Conservation (phyloP, 2,797 vertebrate species). For the Schizopygopsis malacanthus region DNA sequence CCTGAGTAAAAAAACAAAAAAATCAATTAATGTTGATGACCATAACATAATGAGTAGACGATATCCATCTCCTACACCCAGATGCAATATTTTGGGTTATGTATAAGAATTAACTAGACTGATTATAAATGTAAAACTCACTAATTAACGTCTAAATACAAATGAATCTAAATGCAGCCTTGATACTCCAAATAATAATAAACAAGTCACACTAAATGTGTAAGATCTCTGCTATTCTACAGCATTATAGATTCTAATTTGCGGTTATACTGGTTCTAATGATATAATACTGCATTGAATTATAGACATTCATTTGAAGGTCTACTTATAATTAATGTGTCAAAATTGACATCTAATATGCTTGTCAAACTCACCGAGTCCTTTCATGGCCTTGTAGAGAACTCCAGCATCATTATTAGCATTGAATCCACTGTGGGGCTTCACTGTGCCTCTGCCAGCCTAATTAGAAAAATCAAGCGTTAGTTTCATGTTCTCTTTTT, state of each 20-base stretch:
- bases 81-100: background rate
- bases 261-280: background rate
- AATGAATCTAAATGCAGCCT: no score
- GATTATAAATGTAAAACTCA: background rate
- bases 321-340: constrained; percentile 17
- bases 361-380: constrained; percentile 60
- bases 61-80: background rate
- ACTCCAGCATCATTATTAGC: constrained; percentile 86
- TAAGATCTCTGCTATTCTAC: background rate
- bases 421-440: constrained; percentile 83
- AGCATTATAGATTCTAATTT: background rate
- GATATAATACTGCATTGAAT: background rate
- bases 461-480: constrained; percentile 47
- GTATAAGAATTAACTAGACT: background rate
- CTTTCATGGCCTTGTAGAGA: constrained; percentile 70
- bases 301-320: background rate
- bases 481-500: background rate
- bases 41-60: background rate
- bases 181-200: background rate
- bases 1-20: constrained; percentile 72
- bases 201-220: background rate
- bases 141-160: no score
- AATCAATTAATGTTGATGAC: background rate
- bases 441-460: constrained; percentile 80
- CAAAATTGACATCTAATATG: background rate